Evolutionary conservation across 2,888 invertebrate genomes (phyloP).

Genomic region (Scaptomyza parva): DNA sequence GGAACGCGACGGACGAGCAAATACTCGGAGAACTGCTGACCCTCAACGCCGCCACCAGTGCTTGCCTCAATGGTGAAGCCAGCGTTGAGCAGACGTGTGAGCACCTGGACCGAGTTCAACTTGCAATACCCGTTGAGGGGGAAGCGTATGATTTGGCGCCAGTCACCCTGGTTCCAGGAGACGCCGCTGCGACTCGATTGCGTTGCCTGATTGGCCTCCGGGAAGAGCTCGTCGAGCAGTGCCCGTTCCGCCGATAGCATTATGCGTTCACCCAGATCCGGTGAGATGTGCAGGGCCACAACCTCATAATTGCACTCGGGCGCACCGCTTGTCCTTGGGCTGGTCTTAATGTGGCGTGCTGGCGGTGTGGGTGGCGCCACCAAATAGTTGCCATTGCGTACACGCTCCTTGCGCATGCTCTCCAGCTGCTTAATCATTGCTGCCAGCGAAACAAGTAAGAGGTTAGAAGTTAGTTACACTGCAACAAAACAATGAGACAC

Average conservation of each 20-base stretch:
- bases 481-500: constrained; percentile 81
- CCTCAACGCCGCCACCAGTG: constrained; percentile 94
- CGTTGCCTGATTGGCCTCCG: constrained; percentile 90
- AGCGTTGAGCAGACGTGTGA: constrained; percentile 91
- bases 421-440: constrained; percentile 91
- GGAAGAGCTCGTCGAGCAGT: constrained; percentile 91
- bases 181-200: constrained; percentile 92
- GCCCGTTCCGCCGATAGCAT: constrained; percentile 92
- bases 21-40: constrained; percentile 95
- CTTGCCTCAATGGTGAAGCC: constrained; percentile 92
- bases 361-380: constrained; percentile 85
- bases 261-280: constrained; percentile 90
- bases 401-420: constrained; percentile 89
- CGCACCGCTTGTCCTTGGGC: constrained; percentile 72
- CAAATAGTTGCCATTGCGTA: constrained; percentile 87
- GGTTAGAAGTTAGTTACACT: background rate
- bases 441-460: constrained; percentile 79
- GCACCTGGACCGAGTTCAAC: constrained; percentile 93
- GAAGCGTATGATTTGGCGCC: constrained; percentile 92
- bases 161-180: constrained; percentile 93
- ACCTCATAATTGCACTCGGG: constrained; percentile 89
- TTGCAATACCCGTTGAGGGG: constrained; percentile 95
- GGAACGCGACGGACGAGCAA: constrained; percentile 89
- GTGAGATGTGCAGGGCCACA: constrained; percentile 92
- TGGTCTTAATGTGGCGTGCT: constrained; percentile 81